Percentiles rank a stretch among this genome's conserved stretches.
These are phyloP conservation scores for Argya squamiceps DNA, from an alignment of 2,797 vertebrate genomes.

Conservation along the genomic window DNA sequence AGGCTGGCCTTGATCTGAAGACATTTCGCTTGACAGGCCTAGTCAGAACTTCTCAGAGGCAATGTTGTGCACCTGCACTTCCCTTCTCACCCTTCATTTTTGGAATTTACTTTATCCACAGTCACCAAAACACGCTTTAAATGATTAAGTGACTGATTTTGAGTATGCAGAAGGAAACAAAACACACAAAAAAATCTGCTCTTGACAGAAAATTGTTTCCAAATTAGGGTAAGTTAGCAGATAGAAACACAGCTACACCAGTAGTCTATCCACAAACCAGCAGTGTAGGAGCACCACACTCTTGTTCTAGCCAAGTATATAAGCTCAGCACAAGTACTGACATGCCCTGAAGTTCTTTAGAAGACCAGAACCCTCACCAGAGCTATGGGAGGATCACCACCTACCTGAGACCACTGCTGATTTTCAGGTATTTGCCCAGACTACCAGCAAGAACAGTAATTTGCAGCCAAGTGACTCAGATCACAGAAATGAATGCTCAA, in stretches of 20 bases:
- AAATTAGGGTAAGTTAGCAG: background rate
- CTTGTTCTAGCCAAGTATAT: background rate
- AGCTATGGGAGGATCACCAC: background rate
- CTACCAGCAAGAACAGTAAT: background rate
- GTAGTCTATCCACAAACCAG: background rate
- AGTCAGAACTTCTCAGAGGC: background rate
- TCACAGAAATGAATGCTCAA: rapidly evolving
- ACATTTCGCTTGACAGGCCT: background rate
- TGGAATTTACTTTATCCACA: background rate
- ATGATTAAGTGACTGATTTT: background rate
- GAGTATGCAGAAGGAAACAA: background rate
- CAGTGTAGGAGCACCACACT: background rate
- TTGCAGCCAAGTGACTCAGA: background rate
- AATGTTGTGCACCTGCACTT: background rate
- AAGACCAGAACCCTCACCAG: background rate
- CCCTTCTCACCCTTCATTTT: background rate
- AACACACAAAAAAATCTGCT: background rate
- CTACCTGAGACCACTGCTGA: background rate
- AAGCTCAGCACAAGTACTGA: background rate
- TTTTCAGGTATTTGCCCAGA: background rate
- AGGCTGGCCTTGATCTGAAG: background rate
- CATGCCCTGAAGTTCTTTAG: background rate
- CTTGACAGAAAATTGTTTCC: background rate
- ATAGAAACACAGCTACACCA: background rate
- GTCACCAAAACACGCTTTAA: background rate